Percentiles rank a stretch among this genome's conserved stretches.
These are phyloP conservation scores for Carettochelys insculpta DNA, from an alignment of 2,113 vertebrate species.

Conservation along the genomic window DNA sequence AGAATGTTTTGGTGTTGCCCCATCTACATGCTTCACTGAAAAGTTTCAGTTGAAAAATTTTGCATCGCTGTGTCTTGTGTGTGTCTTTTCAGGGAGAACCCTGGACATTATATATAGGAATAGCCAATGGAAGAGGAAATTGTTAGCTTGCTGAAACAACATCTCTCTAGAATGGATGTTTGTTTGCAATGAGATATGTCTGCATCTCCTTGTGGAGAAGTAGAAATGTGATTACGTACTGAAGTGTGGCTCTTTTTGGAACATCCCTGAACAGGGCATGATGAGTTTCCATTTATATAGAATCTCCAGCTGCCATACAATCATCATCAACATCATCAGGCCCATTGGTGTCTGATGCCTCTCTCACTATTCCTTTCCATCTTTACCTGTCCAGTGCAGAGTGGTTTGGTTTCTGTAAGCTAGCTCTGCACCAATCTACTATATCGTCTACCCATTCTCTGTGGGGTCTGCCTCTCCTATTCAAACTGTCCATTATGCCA, in stretches of 20 bases:
- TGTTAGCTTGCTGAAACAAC: not conserved
- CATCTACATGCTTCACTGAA: not conserved
- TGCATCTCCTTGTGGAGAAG: not conserved
- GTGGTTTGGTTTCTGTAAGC: too few relatives aligned
- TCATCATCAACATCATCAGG: too few relatives aligned
- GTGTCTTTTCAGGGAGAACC: not conserved
- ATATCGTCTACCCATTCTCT: too few relatives aligned
- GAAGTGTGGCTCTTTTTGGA: not conserved
- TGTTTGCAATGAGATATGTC: not conserved
- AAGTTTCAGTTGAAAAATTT: not conserved
- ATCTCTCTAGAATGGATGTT: not conserved
- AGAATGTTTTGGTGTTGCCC: not conserved
- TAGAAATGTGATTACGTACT: not conserved
- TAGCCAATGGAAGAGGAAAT: not conserved
- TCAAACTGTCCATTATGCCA: too few relatives aligned
- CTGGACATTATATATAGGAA: not conserved
- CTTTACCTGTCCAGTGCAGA: too few relatives aligned
- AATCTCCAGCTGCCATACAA: not conserved
- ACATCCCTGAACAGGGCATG: not conserved
- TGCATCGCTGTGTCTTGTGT: not conserved
- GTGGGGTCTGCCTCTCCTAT: too few relatives aligned
- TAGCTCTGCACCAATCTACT: too few relatives aligned
- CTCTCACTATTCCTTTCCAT: too few relatives aligned
- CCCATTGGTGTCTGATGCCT: too few relatives aligned
- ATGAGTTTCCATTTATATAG: too few relatives aligned